Evolutionary conservation across 2,797 vertebrate genomes (phyloP).

Genomic region (Limosa lapponica): DNA sequence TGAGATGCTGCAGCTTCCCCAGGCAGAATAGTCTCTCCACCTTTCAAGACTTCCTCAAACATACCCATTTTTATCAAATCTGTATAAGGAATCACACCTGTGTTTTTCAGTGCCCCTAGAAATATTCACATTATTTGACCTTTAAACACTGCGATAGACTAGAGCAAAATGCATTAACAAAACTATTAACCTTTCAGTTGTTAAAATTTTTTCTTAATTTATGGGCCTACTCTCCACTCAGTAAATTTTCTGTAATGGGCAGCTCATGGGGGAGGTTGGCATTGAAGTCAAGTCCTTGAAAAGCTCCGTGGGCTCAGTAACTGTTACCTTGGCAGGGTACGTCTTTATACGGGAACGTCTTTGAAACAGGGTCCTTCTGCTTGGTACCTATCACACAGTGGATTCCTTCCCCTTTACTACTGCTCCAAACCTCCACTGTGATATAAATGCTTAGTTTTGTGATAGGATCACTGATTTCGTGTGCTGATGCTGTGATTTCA

Average conservation of each 20-base stretch:
- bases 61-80: background rate
- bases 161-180: background rate
- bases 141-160: background rate
- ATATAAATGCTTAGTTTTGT: background rate
- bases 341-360: background rate
- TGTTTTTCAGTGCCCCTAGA: background rate
- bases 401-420: background rate
- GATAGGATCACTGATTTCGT: background rate
- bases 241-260: background rate
- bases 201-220: background rate
- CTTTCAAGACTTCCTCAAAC: background rate
- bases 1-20: background rate
- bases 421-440: background rate
- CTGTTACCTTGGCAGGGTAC: background rate
- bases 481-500: background rate
- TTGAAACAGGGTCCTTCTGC: background rate
- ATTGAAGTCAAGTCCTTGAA: background rate
- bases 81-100: background rate
- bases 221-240: background rate
- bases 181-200: background rate
- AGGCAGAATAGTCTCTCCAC: background rate
- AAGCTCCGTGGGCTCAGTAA: background rate
- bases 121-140: background rate
- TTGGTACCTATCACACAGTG: rapidly evolving
- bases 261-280: background rate